These are phyloP conservation scores for Ischnus inquisitorius DNA, from an alignment of 2,888 invertebrate species.

Conservation along the genomic window DNA sequence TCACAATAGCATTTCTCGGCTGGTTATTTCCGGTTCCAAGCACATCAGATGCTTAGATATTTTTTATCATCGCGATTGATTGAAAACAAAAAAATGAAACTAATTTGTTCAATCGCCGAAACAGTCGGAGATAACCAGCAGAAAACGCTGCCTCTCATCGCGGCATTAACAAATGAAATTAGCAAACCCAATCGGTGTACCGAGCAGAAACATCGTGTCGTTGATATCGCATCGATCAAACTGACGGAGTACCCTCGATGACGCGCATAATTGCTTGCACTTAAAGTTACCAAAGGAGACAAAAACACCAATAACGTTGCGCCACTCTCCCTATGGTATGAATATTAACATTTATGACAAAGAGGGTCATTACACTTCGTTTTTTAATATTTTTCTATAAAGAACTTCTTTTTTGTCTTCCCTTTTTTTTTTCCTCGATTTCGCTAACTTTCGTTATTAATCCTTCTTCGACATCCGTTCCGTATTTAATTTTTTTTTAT, in stretches of 20 bases:
- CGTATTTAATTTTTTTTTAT: not conserved
- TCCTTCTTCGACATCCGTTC: slow-evolving; percentile 15
- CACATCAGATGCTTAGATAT: not conserved
- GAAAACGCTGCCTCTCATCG: slow-evolving; percentile 2
- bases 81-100: not conserved
- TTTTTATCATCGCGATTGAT: slow-evolving; percentile 13
- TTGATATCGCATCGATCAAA: slow-evolving; percentile 30
- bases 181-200: slow-evolving; percentile 11
- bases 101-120: not conserved
- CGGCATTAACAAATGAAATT: not conserved
- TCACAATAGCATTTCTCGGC: slow-evolving; percentile 20
- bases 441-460: slow-evolving; percentile 28
- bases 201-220: slow-evolving; percentile 22
- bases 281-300: slow-evolving; percentile 25
- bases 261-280: slow-evolving; percentile 20
- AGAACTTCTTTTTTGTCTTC: slow-evolving; percentile 9
- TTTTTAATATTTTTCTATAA: slow-evolving; percentile 25
- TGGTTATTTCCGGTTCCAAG: slow-evolving; percentile 19
- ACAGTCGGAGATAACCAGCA: not conserved
- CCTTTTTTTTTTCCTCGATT: not conserved
- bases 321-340: slow-evolving; percentile 2
- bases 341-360: slow-evolving; percentile 44
- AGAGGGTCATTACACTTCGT: slow-evolving; percentile 24
- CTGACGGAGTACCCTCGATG: slow-evolving; percentile 31
- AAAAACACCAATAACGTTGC: slow-evolving; percentile 41